Conservation (phyloP, 2,797 vertebrate genomes). For the Huso huso region DNA sequence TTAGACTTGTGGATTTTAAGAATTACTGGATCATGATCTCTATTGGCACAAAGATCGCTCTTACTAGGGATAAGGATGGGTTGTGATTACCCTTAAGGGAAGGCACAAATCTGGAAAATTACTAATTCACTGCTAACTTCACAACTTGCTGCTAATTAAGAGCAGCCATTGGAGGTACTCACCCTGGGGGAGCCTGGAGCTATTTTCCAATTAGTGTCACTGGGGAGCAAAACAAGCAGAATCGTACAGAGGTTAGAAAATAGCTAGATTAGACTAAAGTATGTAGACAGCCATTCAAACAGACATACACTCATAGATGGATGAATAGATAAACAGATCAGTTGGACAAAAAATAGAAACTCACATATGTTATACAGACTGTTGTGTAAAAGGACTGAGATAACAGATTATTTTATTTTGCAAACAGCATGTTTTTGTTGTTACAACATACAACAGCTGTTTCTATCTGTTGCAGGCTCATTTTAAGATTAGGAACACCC, state of each 20-base stretch:
- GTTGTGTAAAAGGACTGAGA: no score
- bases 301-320: constrained; percentile 51
- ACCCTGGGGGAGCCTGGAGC: constrained; percentile 55
- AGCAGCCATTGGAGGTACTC: constrained; percentile 47
- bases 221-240: constrained; percentile 51
- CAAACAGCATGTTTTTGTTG: no score
- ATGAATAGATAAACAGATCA: constrained; percentile 39
- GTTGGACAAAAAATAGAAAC: constrained; percentile 13
- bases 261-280: constrained; percentile 47
- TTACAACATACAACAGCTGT: no score
- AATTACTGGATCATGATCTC: constrained; percentile 13
- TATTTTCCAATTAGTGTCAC: constrained; percentile 70
- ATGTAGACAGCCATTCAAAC: constrained; percentile 61
- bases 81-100: constrained; percentile 4
- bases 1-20: constrained; percentile 6
- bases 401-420: no score
- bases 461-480: no score
- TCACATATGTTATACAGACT: constrained; percentile 12
- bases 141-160: constrained; percentile 62
- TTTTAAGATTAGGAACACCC: no score
- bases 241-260: constrained; percentile 37
- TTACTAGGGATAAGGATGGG: background rate
- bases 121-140: constrained; percentile 41
- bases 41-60: background rate
- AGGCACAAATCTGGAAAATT: constrained; percentile 14